These are phyloP conservation scores for Rousettus leschenaultii DNA, from an alignment of 2,113 vertebrate genomes.

Conservation along the genomic window DNA sequence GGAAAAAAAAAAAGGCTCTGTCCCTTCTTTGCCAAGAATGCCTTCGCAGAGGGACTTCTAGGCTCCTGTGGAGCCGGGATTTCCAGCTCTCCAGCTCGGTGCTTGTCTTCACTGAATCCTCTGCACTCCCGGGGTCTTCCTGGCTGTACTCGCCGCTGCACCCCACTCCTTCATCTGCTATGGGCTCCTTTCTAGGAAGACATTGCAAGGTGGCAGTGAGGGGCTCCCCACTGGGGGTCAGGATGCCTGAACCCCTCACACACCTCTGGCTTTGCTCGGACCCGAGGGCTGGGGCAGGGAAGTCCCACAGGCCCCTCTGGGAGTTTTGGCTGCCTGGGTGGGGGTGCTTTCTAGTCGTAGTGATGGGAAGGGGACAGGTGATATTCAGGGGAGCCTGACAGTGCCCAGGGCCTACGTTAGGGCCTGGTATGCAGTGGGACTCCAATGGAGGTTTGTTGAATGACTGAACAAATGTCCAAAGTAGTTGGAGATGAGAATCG, in stretches of 20 bases:
- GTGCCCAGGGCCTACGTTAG: neutral
- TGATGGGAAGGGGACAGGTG: neutral
- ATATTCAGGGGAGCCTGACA: too few relatives aligned
- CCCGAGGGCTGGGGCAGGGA: neutral
- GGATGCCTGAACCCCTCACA: rapidly evolving
- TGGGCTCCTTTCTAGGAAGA: neutral
- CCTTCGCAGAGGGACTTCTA: neutral
- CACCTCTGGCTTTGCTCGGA: neutral
- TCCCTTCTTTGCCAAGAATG: neutral
- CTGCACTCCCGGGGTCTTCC: neutral
- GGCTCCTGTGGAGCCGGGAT: neutral
- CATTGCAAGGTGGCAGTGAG: neutral
- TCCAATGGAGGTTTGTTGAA: neutral
- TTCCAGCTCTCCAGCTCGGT: rapidly evolving
- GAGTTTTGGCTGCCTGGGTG: neutral
- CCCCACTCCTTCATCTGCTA: neutral
- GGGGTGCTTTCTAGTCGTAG: neutral
- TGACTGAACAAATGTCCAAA: neutral
- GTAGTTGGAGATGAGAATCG: neutral
- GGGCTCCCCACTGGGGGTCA: neutral
- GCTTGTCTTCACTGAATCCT: neutral
- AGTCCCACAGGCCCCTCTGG: neutral
- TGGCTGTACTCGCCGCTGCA: rapidly evolving
- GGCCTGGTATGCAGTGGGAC: neutral
- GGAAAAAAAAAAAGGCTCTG: neutral